phyloP scores from a whole-genome alignment of 2,888 invertebrate species.

The Tipula unca region DNA sequence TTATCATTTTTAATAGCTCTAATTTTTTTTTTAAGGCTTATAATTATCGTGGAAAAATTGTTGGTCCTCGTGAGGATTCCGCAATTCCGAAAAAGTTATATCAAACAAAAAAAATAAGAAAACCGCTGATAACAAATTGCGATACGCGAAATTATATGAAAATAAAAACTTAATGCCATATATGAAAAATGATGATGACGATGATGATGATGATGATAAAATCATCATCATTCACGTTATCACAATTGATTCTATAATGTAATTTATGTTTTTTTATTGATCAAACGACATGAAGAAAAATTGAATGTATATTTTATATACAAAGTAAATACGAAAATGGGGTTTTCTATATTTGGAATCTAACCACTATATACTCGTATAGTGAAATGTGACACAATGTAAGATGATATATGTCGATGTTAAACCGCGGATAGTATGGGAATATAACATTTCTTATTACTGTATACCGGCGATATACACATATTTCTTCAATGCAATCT shows the following conservation, averaged over 20 bases:
- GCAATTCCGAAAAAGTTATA: neutral
- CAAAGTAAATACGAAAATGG: neutral
- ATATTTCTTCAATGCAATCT: neutral
- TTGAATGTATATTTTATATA: neutral
- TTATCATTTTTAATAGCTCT: no score
- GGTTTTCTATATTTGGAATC: neutral
- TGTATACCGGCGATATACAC: neutral
- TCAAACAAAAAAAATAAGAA: neutral
- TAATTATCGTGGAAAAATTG: no score
- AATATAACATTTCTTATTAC: neutral
- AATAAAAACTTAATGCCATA: neutral
- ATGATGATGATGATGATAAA: neutral
- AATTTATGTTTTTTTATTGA: conserved; percentile 1
- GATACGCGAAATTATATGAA: neutral
- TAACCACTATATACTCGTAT: neutral
- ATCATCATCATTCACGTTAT: neutral
- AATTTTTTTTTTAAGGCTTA: no score
- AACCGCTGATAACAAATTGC: neutral
- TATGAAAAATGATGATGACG: neutral
- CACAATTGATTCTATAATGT: neutral
- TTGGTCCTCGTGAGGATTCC: no score
- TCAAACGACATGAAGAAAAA: neutral
- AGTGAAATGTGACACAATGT: neutral
- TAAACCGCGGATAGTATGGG: neutral
- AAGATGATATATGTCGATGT: neutral